A percentile compares a stretch with the other conserved stretches of the same genome.
These are phyloP conservation scores for Drosophila yooni DNA, from an alignment of 2,888 invertebrate genomes.

Conservation along the genomic window DNA sequence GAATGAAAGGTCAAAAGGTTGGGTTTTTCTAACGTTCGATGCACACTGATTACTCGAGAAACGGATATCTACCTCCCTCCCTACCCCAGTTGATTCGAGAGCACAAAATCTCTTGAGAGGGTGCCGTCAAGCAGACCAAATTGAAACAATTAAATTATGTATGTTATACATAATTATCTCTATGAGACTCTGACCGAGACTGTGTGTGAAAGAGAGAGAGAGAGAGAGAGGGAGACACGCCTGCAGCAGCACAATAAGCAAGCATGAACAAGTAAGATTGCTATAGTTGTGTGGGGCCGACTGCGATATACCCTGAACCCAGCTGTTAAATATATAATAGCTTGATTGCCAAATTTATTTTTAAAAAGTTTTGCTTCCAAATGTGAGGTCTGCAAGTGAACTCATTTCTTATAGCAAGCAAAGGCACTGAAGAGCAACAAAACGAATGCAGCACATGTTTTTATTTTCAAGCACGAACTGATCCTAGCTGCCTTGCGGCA, in stretches of 20 bases:
- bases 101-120: conserved; percentile 32
- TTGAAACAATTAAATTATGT: conserved; percentile 72
- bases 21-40: conserved; percentile 3
- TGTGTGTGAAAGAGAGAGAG: conserved; percentile 8
- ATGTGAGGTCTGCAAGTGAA: background rate
- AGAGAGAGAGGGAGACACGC: conserved; percentile 29
- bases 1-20: conserved; percentile 35
- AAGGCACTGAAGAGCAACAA: background rate
- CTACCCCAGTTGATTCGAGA: background rate
- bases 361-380: background rate
- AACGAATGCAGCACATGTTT: background rate
- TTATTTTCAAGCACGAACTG: background rate
- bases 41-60: conserved; percentile 36
- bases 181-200: conserved; percentile 9
- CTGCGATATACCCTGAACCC: background rate
- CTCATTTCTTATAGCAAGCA: no score
- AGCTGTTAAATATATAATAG: background rate
- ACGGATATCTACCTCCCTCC: conserved; percentile 24
- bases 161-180: conserved; percentile 64
- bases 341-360: background rate
- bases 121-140: conserved; percentile 47
- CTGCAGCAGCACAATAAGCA: conserved; percentile 45
- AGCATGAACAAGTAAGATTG: conserved; percentile 6
- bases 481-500: no score
- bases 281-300: background rate